Conservation (phyloP, 2,113 vertebrate genomes). For the Anser cygnoides region DNA sequence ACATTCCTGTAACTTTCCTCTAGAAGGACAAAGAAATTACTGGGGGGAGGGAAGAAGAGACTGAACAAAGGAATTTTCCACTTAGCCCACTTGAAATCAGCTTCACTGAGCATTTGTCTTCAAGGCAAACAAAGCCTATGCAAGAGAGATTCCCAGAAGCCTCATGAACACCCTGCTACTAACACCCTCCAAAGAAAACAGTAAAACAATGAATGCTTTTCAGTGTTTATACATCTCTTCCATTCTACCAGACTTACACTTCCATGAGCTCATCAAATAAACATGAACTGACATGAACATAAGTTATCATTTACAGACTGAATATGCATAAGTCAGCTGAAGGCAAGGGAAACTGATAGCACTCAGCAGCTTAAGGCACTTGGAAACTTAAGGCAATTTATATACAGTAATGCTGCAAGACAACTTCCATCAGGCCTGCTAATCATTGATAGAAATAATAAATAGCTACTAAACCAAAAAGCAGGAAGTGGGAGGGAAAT, state of each 20-base stretch:
- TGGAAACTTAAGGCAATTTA: neutral
- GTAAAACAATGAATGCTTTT: conserved; percentile 37
- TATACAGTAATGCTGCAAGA: neutral
- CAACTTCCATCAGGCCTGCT: neutral
- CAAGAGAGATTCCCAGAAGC: conserved; percentile 29
- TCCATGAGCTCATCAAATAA: conserved; percentile 57
- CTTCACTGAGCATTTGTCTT: conserved; percentile 12
- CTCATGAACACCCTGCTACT: neutral
- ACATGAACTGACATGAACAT: conserved; percentile 22
- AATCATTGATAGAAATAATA: neutral
- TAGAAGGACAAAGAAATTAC: conserved; percentile 25
- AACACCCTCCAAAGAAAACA: conserved; percentile 59
- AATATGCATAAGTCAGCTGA: neutral
- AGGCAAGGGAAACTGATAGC: neutral
- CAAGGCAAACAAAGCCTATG: conserved; percentile 35
- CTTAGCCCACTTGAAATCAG: conserved; percentile 21
- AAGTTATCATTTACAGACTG: neutral
- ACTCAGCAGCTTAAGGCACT: neutral
- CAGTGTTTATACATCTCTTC: conserved; percentile 17
- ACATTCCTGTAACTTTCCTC: conserved; percentile 41
- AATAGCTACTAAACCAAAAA: neutral
- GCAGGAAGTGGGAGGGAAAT: no score
- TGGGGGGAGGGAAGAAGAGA: neutral
- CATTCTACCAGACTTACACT: conserved; percentile 11
- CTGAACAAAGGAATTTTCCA: conserved; percentile 61